Evolutionary conservation across 2,797 vertebrate species (phyloP).

Genomic region (Sylvia borin): DNA sequence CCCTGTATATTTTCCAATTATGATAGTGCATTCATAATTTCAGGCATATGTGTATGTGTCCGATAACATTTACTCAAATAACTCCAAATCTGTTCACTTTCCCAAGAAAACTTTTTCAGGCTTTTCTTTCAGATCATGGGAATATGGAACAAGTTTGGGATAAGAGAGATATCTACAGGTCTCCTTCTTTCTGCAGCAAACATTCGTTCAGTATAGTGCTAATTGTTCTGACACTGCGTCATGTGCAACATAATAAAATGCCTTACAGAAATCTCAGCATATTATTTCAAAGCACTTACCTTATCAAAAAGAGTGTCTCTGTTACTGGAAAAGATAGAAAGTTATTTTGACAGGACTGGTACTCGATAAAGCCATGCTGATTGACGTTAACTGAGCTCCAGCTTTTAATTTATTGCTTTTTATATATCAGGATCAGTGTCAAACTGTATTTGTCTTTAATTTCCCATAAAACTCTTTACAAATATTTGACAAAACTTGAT

Average conservation of each 20-base stretch:
- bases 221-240: neutral
- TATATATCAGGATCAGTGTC: constrained; percentile 28
- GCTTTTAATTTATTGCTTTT: constrained; percentile 32
- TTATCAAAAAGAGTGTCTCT: neutral
- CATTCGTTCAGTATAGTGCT: neutral
- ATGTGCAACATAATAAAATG: neutral
- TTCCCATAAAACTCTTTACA: neutral
- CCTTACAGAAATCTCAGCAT: neutral
- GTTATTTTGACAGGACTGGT: neutral
- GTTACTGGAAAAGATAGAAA: neutral
- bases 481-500: constrained; percentile 28
- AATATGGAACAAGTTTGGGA: neutral
- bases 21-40: neutral
- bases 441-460: constrained; percentile 15
- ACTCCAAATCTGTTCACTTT: neutral
- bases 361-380: neutral
- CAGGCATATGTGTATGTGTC: neutral
- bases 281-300: neutral
- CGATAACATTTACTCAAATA: neutral
- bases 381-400: neutral
- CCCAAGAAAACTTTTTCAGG: neutral
- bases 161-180: neutral
- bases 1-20: neutral
- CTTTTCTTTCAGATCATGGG: neutral
- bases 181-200: neutral